Percentiles rank a stretch among this genome's conserved stretches.
Conservation (phyloP, 2,113 vertebrate genomes). For the Hippolais icterina region DNA sequence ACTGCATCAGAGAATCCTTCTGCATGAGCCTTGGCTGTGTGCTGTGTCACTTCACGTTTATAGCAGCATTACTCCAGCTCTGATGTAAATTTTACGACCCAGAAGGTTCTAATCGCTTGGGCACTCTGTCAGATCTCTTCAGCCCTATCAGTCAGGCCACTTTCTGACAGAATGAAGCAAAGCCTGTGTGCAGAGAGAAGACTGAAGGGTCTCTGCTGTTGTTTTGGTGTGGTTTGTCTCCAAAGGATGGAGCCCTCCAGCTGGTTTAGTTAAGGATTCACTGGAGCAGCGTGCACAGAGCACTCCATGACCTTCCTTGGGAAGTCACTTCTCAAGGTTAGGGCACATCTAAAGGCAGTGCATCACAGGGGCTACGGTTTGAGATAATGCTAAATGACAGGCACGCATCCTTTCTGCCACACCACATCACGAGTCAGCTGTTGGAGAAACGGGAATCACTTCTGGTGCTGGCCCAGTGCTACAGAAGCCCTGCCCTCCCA, state of each 20-base stretch:
- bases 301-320: not conserved
- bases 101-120: slow-evolving; percentile 16
- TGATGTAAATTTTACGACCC: slow-evolving; percentile 29
- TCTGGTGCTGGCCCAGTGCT: not conserved
- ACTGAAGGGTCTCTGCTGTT: not conserved
- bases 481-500: not conserved
- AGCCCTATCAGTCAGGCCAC: not conserved
- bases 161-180: not conserved
- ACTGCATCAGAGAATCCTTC: not conserved
- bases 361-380: not conserved
- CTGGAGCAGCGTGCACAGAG: accelerated
- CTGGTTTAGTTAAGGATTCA: not conserved
- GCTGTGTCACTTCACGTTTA: slow-evolving; percentile 18
- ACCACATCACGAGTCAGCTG: not conserved
- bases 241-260: not conserved
- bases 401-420: not conserved
- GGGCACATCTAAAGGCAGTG: not conserved
- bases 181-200: not conserved
- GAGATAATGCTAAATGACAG: not conserved
- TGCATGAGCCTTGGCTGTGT: not conserved
- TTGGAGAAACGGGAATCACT: not conserved
- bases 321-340: not conserved
- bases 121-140: not conserved
- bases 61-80: not conserved
- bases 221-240: not conserved